Conservation (phyloP, 2,113 vertebrate species). For the Pseudois nayaur region DNA sequence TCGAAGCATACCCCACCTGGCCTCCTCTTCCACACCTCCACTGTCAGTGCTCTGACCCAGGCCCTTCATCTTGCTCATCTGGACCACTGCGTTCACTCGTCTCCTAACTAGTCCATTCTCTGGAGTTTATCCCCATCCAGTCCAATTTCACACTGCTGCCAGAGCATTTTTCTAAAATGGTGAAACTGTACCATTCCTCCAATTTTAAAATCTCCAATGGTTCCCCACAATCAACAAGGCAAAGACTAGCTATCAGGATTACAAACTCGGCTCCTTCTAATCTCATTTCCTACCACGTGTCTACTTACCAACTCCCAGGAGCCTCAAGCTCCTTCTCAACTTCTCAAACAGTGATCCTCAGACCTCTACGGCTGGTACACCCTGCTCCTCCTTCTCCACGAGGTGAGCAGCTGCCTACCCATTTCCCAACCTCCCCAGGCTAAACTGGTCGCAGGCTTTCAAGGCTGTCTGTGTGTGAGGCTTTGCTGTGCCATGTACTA, state of each 20-base stretch:
- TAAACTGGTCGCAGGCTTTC: background rate
- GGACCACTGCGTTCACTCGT: background rate
- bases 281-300: background rate
- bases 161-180: background rate
- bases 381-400: background rate
- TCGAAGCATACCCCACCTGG: background rate
- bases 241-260: background rate
- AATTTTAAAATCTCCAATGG: background rate
- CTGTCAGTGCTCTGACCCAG: background rate
- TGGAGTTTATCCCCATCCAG: background rate
- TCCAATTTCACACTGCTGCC: background rate
- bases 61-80: background rate
- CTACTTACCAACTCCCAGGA: background rate
- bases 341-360: background rate
- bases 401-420: background rate
- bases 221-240: background rate
- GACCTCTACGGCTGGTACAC: background rate
- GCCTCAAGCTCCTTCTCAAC: background rate
- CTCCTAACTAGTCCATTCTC: background rate
- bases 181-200: background rate
- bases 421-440: background rate
- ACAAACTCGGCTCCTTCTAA: background rate
- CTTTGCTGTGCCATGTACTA: accelerated
- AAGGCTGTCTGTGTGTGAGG: accelerated
- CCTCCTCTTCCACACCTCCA: background rate